Percentiles rank a stretch among this genome's conserved stretches.
phyloP scores from a whole-genome alignment of 2,888 invertebrate species.

The Oscheius sp. region DNA sequence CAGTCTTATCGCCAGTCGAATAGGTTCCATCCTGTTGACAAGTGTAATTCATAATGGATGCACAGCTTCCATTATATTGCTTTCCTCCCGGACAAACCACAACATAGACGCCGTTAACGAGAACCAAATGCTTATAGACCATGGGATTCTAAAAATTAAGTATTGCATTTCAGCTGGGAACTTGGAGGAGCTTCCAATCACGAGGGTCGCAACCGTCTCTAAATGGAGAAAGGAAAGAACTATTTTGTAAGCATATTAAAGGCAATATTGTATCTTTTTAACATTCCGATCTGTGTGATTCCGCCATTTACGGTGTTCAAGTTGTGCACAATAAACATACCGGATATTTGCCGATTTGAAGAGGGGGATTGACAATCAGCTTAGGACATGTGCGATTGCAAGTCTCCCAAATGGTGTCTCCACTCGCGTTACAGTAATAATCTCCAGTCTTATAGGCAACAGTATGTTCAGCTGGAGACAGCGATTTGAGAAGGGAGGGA shows the following conservation, averaged over 20 bases:
- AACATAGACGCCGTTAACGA: not conserved
- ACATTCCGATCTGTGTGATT: too few species aligned
- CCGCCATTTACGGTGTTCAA: too few species aligned
- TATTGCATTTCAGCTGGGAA: too few species aligned
- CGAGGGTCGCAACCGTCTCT: too few species aligned
- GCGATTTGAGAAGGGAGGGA: not conserved
- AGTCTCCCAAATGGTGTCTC: not conserved
- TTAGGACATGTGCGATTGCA: not conserved
- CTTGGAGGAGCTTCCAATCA: too few species aligned
- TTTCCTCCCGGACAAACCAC: not conserved
- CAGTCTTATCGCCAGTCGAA: not conserved
- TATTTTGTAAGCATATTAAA: too few species aligned
- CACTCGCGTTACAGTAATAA: not conserved
- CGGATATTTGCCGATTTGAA: not conserved
- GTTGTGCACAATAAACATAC: not conserved
- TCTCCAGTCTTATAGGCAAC: not conserved
- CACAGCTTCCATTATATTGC: not conserved
- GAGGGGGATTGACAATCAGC: not conserved
- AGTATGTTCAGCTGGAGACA: not conserved
- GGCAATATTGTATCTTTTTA: too few species aligned
- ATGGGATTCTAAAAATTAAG: not conserved
- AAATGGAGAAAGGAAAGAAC: too few species aligned
- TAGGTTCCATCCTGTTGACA: not conserved
- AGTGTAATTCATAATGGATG: not conserved
- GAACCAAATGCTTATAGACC: not conserved